Conservation (phyloP, 2,797 vertebrate genomes). For the Oryzias sinensis region DNA sequence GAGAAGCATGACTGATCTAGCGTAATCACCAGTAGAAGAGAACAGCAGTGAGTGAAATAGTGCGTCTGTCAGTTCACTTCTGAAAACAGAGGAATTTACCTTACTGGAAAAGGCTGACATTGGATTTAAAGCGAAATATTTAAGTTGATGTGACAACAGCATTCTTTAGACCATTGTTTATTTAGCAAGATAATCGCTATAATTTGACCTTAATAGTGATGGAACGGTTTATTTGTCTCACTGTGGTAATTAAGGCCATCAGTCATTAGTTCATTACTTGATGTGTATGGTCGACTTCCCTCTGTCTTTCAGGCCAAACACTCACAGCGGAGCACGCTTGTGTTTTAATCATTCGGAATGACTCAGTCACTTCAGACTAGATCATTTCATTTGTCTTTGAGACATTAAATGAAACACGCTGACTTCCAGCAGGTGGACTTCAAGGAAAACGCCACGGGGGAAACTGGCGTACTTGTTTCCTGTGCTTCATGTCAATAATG, state of each 20-base stretch:
- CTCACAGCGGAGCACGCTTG: conserved; percentile 58
- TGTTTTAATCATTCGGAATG: conserved; percentile 70
- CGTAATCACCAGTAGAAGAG: conserved; percentile 12
- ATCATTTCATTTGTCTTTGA: conserved; percentile 58
- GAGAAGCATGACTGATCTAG: conserved; percentile 6
- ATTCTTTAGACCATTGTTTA: conserved; percentile 23
- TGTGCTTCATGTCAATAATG: conserved; percentile 68
- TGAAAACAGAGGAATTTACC: conserved; percentile 5
- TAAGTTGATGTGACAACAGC: conserved; percentile 17
- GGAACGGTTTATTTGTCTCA: conserved; percentile 63
- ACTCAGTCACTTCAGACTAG: conserved; percentile 66
- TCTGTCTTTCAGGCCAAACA: conserved; percentile 57
- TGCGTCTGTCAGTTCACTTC: conserved; percentile 18
- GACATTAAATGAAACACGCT: conserved; percentile 26
- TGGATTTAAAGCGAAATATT: conserved; percentile 20
- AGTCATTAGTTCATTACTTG: conserved; percentile 58
- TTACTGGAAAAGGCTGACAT: conserved; percentile 12
- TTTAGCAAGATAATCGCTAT: conserved; percentile 43
- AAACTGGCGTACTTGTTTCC: conserved; percentile 61
- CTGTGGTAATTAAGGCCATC: conserved; percentile 62
- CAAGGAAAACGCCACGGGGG: conserved; percentile 46
- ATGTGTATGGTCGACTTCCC: conserved; percentile 52
- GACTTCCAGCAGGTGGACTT: conserved; percentile 31
- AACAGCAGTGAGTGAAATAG: conserved; percentile 16
- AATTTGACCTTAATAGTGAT: conserved; percentile 62